Evolutionary conservation across 2,113 vertebrate genomes (phyloP), one percentile per base, ranked within the genome.

Genomic region (Chinchilla lanigera): DNA sequence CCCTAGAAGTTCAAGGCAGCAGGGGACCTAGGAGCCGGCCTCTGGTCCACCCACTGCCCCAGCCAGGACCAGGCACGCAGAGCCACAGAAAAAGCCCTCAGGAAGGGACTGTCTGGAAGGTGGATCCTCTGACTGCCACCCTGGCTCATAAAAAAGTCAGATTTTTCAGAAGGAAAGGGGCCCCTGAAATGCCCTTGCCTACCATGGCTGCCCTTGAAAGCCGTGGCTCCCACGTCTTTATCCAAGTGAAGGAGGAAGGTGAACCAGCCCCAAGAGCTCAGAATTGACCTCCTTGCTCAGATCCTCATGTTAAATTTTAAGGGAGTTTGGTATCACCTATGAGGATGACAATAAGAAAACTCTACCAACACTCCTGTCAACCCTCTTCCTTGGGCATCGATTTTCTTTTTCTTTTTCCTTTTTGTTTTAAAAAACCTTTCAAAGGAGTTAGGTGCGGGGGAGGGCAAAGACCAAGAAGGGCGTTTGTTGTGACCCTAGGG

Each of bases 91-190:
- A 81, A 82, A 86, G 85, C 56, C 22, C 50, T 58, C 28, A 77
- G 69, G 71, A 38, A 52, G 7, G 52, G 71, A 88, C 77, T 0
- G 2, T 61, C 47, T 28, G 60, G 47, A 28, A 7, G 3, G 41
- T 38, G 73, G 61, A 69, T 2, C 54, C 65, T 78, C 44, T 89
- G 73, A 94, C 82, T 91, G 94, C 84, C 38, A 88, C 10, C 73
- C 47, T 54, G 50, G 33, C 83, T 97, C 78, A 71, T 69, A 73
- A 95, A 84, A 88, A 47, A 73, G 58, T 90, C n/a, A 75, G 63
- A 69, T 16, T 50, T 82, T 69, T 93, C 90, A 77, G 87, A 96
- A 89, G 63, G n/a, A 80, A 86, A 89, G 67, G 85, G n/a, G 58
- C 33, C 63, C 16, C 73, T 56, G 30, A 50, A 41, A 92, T 12